Percentiles rank a stretch among this genome's conserved stretches.
Evolutionary conservation across 1,140 invertebrate species (phyloP).

Genomic region (Popillia japonica): DNA sequence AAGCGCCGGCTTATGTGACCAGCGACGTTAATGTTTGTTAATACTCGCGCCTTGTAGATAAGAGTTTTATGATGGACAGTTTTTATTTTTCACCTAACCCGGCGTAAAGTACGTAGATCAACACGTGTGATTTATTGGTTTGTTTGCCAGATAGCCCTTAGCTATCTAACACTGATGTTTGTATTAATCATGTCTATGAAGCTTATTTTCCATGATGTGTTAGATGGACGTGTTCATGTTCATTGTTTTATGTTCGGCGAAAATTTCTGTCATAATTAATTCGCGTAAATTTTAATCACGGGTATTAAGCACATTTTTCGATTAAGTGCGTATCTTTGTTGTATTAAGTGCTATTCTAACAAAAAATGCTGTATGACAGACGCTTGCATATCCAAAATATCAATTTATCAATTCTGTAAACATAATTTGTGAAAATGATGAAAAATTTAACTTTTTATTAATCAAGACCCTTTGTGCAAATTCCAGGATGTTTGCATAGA

Average conservation of each 20-base stretch:
- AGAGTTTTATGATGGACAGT: constrained; percentile 1
- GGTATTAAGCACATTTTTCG: too few species aligned
- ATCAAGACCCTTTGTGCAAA: constrained; percentile 95
- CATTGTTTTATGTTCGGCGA: too few species aligned
- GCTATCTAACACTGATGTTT: neutral
- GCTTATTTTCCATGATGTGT: too few species aligned
- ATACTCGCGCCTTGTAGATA: neutral
- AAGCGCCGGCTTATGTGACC: neutral
- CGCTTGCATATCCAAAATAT: too few species aligned
- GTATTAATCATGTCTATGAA: neutral
- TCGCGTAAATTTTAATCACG: too few species aligned
- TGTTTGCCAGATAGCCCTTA: neutral
- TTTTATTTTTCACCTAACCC: constrained; percentile 1
- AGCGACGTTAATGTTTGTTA: neutral
- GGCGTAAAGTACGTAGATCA: neutral
- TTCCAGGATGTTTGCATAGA: constrained; percentile 87
- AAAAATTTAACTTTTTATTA: constrained; percentile 99
- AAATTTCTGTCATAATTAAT: too few species aligned
- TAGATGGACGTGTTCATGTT: too few species aligned
- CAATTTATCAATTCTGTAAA: too few species aligned
- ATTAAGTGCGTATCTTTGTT: too few species aligned
- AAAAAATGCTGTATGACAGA: too few species aligned
- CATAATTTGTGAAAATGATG: too few species aligned
- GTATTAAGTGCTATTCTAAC: too few species aligned
- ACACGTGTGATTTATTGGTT: constrained; percentile 1